Conservation (phyloP, 2,113 vertebrate genomes). For the Rhipidura dahli region DNA sequence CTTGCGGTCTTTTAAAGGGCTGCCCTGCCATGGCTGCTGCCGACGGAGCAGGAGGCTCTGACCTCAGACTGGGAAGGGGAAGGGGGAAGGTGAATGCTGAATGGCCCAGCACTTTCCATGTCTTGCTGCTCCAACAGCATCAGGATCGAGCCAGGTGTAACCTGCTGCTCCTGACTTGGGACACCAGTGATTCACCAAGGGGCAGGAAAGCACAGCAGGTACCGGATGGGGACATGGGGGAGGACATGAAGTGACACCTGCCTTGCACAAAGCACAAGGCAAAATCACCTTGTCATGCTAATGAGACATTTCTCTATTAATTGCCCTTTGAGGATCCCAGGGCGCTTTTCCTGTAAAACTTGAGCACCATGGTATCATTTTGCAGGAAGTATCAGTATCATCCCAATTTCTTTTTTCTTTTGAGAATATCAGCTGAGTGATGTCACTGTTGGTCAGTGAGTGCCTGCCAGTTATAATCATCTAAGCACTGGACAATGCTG, state of each 20-base stretch:
- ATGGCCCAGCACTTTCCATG: accelerated
- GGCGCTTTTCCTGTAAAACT: background rate
- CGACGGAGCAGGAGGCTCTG: background rate
- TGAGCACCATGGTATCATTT: background rate
- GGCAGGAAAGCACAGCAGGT: background rate
- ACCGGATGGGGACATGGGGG: background rate
- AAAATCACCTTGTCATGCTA: background rate
- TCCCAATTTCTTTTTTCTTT: background rate
- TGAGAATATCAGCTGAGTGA: background rate
- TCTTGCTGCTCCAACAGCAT: background rate
- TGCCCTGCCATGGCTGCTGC: background rate
- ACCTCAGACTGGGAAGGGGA: background rate
- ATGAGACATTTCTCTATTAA: background rate
- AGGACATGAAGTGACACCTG: background rate
- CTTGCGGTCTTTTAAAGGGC: background rate
- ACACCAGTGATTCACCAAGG: background rate
- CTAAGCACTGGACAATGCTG: background rate
- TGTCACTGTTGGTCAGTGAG: background rate
- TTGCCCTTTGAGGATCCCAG: background rate
- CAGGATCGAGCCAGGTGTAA: background rate
- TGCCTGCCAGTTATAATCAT: background rate
- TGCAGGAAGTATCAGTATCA: background rate
- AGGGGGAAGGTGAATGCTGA: background rate
- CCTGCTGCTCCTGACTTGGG: background rate
- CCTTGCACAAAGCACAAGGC: background rate